Percentiles rank a stretch among this genome's conserved stretches.
Evolutionary conservation across 2,113 vertebrate species (phyloP).

Genomic region (Cyphotilapia sp.): DNA sequence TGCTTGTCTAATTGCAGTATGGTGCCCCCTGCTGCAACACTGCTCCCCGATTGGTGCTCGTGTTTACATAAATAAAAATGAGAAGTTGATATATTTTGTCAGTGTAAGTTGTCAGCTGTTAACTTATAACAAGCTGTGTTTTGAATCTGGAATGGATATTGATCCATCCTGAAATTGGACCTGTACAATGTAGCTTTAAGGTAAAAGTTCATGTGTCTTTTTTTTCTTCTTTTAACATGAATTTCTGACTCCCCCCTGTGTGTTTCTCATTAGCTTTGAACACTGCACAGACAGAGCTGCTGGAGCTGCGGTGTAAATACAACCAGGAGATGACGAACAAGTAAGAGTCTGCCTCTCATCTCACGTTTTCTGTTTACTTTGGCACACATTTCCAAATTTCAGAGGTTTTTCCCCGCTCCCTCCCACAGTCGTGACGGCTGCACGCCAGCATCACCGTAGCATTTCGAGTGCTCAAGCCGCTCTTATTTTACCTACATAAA

Average conservation of each 20-base stretch:
- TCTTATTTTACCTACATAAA: conserved; percentile 1
- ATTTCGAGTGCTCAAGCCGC: not conserved
- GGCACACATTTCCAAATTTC: not conserved
- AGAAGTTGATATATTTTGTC: not conserved
- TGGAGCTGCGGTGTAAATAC: conserved; percentile 89
- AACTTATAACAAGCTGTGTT: not conserved
- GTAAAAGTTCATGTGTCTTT: not conserved
- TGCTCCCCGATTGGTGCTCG: not conserved
- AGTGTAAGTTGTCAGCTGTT: not conserved
- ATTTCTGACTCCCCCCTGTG: not conserved
- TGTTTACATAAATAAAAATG: not conserved
- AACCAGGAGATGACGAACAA: conserved; percentile 87
- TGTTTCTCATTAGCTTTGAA: conserved; percentile 78
- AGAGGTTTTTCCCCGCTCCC: not conserved
- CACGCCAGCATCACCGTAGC: not conserved
- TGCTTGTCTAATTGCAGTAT: not conserved
- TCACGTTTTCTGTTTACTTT: not conserved
- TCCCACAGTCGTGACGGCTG: not conserved
- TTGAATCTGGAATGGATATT: not conserved
- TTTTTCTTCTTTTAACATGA: not conserved
- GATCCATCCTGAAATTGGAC: not conserved
- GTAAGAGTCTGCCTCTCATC: conserved; percentile 68
- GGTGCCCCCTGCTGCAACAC: conserved; percentile 18
- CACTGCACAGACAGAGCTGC: conserved; percentile 87
- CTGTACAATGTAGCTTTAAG: conserved; percentile 2